Evolutionary conservation across 2,888 invertebrate genomes (phyloP).

Genomic region (Ceriagrion tenellum): DNA sequence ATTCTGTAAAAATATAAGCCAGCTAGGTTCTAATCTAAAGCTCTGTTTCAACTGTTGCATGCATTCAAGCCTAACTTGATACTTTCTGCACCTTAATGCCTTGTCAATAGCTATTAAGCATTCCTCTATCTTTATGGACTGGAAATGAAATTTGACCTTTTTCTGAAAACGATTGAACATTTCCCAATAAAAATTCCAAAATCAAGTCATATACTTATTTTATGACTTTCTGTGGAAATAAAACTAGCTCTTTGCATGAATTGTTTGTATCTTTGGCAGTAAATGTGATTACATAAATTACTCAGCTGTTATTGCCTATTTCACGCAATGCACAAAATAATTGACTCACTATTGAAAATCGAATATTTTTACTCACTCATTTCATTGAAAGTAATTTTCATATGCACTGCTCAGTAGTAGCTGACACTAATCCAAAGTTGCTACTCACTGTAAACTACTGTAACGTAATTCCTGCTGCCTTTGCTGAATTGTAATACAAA

Average conservation of each 20-base stretch:
- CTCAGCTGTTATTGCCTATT: slow-evolving; percentile 33
- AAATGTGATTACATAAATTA: neutral
- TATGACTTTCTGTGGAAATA: slow-evolving; percentile 42
- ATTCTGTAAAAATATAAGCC: neutral
- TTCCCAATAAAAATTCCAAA: neutral
- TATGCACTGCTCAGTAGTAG: slow-evolving; percentile 37
- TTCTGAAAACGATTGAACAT: neutral
- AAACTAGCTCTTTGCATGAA: slow-evolving; percentile 37
- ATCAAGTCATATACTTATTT: neutral
- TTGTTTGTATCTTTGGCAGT: slow-evolving; percentile 40
- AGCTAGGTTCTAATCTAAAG: neutral
- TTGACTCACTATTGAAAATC: slow-evolving; percentile 9
- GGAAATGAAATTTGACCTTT: slow-evolving; percentile 35
- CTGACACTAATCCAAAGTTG: neutral
- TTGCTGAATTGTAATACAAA: neutral
- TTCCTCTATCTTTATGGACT: neutral
- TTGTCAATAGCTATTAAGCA: slow-evolving; percentile 1
- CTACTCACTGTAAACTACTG: neutral
- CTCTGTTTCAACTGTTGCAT: neutral
- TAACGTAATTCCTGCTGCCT: slow-evolving; percentile 26
- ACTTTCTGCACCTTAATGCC: slow-evolving; percentile 11
- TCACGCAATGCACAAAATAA: slow-evolving; percentile 51
- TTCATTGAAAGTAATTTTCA: slow-evolving; percentile 6
- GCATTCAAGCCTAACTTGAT: slow-evolving; percentile 15
- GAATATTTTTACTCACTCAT: slow-evolving; percentile 2